Base-by-base conservation (phyloP, 2,113 vertebrate genomes). In the Engraulis encrasicolus region DNA sequence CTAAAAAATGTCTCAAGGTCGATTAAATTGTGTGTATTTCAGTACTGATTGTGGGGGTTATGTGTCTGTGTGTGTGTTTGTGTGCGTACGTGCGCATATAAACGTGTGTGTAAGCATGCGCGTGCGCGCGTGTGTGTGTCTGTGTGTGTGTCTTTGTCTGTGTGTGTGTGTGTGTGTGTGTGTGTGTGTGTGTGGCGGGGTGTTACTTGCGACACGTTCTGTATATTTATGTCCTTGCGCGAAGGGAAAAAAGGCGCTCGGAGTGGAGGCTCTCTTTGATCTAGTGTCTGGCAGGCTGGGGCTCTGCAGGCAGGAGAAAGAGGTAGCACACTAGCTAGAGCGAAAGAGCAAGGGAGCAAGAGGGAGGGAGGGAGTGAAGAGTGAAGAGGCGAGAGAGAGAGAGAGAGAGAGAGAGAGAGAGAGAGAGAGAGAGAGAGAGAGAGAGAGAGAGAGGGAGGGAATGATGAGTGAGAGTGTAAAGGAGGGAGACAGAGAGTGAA, bases 171-270 rank as follows among this genome's bases (percentile, higher is more conserved):
- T 58, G 54, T 58, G 54, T n/a, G 54, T 58, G 54, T n/a, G 54
- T 20, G 54, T n/a, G 54, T 20, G 54, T 58, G 54, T n/a, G 54
- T 58, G 0, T 20, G 20, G 54, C 2, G 54, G 54, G 54, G 54
- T 27, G 58, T 7, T 66, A 23, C 58, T 66, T 17, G 77, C n/a
- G 20, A 74, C 52, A 34, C 54, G n/a, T 80, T 83, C n/a, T 81
- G 66, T 61, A 80, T 81, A 83, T 83, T 85, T 84, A 85, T 87
- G 71, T 66, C 66, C 58, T 66, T 20, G 58, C n/a, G 77, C 54
- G 19, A 9, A 31, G 23, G 6, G 31, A 66, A 66, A 66, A 66
- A 31, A 86, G 84, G 71, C 45, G 61, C 80, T 38, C 31, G 27
- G 58, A 66, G 18, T n/a, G 31, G 58, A 78, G 37, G n/a, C 37